A percentile compares a stretch with the other conserved stretches of the same genome.
These are phyloP conservation scores for Ceyx cyanopectus DNA, from an alignment of 2,113 vertebrate species.

Conservation along the genomic window DNA sequence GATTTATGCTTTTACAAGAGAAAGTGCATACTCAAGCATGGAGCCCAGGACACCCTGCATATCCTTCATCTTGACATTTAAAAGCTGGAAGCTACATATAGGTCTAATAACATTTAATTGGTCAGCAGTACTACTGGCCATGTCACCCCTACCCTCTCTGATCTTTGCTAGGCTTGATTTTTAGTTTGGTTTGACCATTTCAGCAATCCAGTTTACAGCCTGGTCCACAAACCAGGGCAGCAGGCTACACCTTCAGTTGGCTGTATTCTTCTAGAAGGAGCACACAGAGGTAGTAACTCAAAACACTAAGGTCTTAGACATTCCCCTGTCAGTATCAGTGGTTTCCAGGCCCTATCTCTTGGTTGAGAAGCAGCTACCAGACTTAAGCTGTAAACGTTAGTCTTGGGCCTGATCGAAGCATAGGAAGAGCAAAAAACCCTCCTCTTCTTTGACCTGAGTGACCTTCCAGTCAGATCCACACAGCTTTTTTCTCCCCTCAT, in stretches of 20 bases:
- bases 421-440: neutral
- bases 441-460: neutral
- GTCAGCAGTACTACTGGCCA: neutral
- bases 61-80: neutral
- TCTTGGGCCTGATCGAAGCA: neutral
- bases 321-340: neutral
- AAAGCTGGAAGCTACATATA: neutral
- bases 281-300: neutral
- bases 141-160: neutral
- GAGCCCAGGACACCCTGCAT: neutral
- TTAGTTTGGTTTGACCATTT: neutral
- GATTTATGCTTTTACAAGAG: neutral
- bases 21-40: neutral
- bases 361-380: neutral
- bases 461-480: neutral
- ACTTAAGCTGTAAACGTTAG: neutral
- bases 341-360: neutral
- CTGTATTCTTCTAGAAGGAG: neutral
- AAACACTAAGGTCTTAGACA: neutral
- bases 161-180: neutral
- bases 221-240: neutral
- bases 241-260: neutral
- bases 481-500: neutral
- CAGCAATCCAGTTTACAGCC: neutral
- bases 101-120: neutral